A percentile compares a stretch with the other conserved stretches of the same genome.
These are phyloP conservation scores for Sebastes melanostomus DNA, from an alignment of 2,797 vertebrate species.

Conservation along the genomic window DNA sequence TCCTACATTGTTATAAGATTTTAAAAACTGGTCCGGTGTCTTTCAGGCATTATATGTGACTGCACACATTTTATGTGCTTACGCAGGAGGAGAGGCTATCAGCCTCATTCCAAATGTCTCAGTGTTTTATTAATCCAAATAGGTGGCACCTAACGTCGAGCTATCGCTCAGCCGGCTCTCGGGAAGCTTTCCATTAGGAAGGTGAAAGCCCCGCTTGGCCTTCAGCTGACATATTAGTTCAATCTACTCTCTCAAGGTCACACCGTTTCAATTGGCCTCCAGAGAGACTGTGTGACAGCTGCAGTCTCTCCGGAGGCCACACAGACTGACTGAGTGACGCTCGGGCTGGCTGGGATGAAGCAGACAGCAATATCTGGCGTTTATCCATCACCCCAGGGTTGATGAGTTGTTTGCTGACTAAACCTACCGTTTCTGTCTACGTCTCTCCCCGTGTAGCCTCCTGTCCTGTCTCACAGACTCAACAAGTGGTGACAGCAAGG, in stretches of 20 bases:
- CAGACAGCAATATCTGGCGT: conserved; percentile 22
- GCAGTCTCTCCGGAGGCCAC: conserved; percentile 40
- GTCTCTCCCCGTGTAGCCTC: neutral
- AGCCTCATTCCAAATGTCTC: conserved; percentile 36
- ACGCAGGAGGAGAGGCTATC: conserved; percentile 4
- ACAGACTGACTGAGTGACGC: conserved; percentile 22
- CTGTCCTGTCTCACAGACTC: neutral
- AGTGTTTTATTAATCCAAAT: conserved; percentile 56
- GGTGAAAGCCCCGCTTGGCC: conserved; percentile 51
- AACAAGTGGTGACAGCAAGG: neutral
- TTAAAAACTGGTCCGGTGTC: neutral
- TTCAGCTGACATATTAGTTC: conserved; percentile 53
- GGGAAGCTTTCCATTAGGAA: conserved; percentile 63
- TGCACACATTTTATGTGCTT: conserved; percentile 6
- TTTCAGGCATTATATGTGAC: neutral
- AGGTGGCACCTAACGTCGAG: conserved; percentile 25
- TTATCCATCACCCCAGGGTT: conserved; percentile 22
- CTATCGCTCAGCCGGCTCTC: conserved; percentile 43
- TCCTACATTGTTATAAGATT: neutral
- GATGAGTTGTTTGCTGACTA: neutral
- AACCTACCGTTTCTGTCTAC: neutral
- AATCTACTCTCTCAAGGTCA: conserved; percentile 65
- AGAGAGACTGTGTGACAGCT: conserved; percentile 51
- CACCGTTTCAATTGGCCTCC: conserved; percentile 54
- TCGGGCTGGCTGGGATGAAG: neutral